Base-by-base conservation (phyloP, 2,113 vertebrate species). In the Anolis sagrei region DNA sequence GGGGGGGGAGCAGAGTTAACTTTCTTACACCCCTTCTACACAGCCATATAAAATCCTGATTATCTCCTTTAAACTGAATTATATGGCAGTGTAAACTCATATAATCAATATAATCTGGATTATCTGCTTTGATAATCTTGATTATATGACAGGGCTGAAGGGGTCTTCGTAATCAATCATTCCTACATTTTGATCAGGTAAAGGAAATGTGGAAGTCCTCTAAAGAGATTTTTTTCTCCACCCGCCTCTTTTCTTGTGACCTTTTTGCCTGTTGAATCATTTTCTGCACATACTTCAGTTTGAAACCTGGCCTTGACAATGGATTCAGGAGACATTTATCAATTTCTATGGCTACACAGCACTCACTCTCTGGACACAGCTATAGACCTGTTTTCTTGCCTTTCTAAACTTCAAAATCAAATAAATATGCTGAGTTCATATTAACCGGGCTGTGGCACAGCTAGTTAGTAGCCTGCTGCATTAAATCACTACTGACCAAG, bases 161-260 rank as follows among this genome's bases (percentile, higher is more conserved):
- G 3, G 3, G 5, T 5, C 39, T 44, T 44, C 39, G 5, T 44
- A 86, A 61, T 79, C 2, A 4, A 69, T 80, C 84, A 86, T 79
- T 81, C 32, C 77, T 88, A 58, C 19, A 81, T 81, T 90, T 76
- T 86, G 89, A 91, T 81, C 27, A 91, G 86, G 70, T 44, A 82
- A 82, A 49, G 23, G 75, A 87, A 19, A 5, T 78, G 1, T 10
- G 11, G 81, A 34, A 64, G 79, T 70, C 62, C 36, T 36, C 58
- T 79, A 80, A 72, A 11, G 32, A 27, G 7, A 44, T 85, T 73
- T 29, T 3, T 54, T 27, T 32, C 25, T 16, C 34, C 48, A 10
- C 5, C 72, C 48, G 2, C 39, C 29, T 76, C 27, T 64, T 44
- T 7, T 11, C 11, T 3, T 72, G 36, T 73, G 68, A 72, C 14